phyloP scores from a whole-genome alignment of 92 coral and sea anemone species.

The Epizoanthus ramosus region DNA sequence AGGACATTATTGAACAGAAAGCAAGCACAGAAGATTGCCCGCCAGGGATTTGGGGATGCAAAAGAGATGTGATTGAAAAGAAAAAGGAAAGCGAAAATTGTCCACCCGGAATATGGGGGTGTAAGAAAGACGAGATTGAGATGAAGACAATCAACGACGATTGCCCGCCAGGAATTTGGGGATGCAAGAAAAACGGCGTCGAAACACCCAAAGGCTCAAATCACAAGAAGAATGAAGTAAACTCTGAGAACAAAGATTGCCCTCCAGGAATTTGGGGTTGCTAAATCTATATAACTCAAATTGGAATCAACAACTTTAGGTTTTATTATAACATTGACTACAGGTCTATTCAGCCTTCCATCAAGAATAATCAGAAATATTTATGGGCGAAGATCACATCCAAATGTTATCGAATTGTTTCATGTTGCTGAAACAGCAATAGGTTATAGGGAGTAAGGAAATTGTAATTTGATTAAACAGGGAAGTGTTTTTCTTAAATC shows the following conservation, averaged over 20 bases:
- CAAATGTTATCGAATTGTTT: no score
- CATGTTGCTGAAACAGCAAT: no score
- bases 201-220: neutral
- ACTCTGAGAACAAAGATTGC: neutral
- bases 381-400: no score
- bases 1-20: neutral
- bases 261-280: conserved; percentile 19
- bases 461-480: no score
- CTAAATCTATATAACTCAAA: neutral
- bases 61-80: neutral
- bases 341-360: no score
- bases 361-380: no score
- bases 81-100: neutral
- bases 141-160: neutral
- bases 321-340: no score
- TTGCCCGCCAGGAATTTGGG: conserved; percentile 26
- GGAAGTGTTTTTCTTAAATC: no score
- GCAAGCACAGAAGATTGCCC: conserved; percentile 12
- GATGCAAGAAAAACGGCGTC: neutral
- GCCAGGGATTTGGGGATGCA: conserved; percentile 42
- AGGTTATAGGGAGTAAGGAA: no score
- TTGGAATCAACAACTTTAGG: no score
- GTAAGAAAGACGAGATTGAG: neutral
- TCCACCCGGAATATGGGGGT: conserved; percentile 25
- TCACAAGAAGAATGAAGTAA: neutral